Evolutionary conservation across 2,888 invertebrate species (phyloP), one percentile per base, ranked within the genome.

Genomic region (Colostygia pectinataria): DNA sequence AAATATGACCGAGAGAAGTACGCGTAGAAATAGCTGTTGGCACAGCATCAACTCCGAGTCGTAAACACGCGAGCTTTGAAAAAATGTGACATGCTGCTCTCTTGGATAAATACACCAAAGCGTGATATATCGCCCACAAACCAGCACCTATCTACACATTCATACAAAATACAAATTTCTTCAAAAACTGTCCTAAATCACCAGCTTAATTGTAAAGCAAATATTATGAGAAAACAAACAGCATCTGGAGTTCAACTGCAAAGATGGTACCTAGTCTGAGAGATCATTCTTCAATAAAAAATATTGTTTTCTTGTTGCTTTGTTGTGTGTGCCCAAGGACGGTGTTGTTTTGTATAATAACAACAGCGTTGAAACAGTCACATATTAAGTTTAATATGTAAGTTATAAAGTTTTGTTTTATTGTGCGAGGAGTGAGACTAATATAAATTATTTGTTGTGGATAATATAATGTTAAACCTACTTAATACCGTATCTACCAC

Each of bases 11-110:
- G 59, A 59, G 58, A 39, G 46, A 55, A 60, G 61, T 61, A 66
- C 57, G 67, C 68, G 64, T 82, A 71, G 78, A 85, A 87, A 85
- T 86, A 87, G 76, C 76, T 61, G 79, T 83, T 87, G 88, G 88
- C 88, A 86, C 77, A 55, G 61, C 71, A 63, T 84, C 87, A 87
- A 83, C 57, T 74, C 67, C 57, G 52, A 61, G 57, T 66, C 63
- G 74, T 80, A 78, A 80, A 80, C 79, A 78, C 64, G 60, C 58
- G 53, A 59, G 70, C 68, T 76, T 77, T 73, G 62, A 77, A 81
- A 83, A 83, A 83, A 75, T 71, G 77, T 76, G 71, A 80, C 78
- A 76, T 66, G 61, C 63, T 59, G 57, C 63, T 59, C 61, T 68
- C 47, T 55, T 63, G 64, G 68, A 71, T 72, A 79, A 78, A 83